Base-by-base conservation (phyloP, 2,797 vertebrate genomes). In the Momotus momota region DNA sequence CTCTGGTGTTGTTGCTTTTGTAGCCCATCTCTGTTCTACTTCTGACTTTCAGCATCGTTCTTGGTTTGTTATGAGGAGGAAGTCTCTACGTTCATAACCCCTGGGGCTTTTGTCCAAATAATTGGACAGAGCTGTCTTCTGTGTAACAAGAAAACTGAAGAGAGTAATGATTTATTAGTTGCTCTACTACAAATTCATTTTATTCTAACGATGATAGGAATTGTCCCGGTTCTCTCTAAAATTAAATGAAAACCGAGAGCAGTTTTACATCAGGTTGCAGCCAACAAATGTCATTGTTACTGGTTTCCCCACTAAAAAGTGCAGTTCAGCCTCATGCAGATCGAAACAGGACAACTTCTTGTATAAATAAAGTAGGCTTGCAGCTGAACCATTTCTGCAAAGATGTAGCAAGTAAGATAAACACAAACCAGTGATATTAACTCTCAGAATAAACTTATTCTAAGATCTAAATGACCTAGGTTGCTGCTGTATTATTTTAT, bases 381-480 rank as follows among this genome's bases (percentile, higher is more conserved):
- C 35, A 90, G 60, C 85, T 81, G 77, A 94, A 73, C 62, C 46
- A 21, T 86, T 78, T 94, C 66, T 86, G 77, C 43, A 73, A 84
- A 84, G 51, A 65, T 19, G 40, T 35, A 79, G 51, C 69, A 84
- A 62, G 70, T 58, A 72, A 83, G 49, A 83, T 54, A 93, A 90
- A 81, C 19, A 73, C 27, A 84, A 88, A 46, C 16, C 35, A 51
- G 21, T 79, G 73, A 60, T 84, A 72, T 3, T 90, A 70, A 62
- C 38, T 81, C 46, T 86, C 60, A 73, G 73, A 94, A 77, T 91
- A 93, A 75, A 27, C 15, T 86, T 90, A 84, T 86, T 55, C 21
- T 60, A 80, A 69, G 64, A 81, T 91, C 48, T 75, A 66, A 93
- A 70, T 22, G 33, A 69, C 52, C 83, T 86, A 35, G 6, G 5